Evolutionary conservation across 2,113 vertebrate genomes (phyloP), one percentile per base, ranked within the genome.

Genomic region (Climacteris rufus): DNA sequence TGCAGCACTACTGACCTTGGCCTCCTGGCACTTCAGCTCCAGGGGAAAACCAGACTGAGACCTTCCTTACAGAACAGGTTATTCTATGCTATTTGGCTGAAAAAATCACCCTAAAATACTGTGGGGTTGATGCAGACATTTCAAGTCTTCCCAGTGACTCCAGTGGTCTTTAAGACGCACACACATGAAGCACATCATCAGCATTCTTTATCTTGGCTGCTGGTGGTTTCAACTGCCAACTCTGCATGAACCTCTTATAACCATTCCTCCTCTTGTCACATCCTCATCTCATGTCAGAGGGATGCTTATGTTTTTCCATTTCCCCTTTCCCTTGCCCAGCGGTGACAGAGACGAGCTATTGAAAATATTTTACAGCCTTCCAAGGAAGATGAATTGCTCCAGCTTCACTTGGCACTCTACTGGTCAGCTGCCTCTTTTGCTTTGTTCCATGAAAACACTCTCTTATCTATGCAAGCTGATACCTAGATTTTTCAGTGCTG

Each of bases 401-500:
- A 80, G 15, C 83, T 80, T 65, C 28, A 28, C n/a, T 70, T 83
- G 76, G 85, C 66, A 65, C 37, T 45, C 42, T 31, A 35, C 37
- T 2, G 6, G 45, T 56, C 75, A 88, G 47, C 24, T 96, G 47
- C 22, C 30, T 87, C 18, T 66, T 59, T 44, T 87, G 70, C 68
- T 92, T 88, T 90, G 72, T 88, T 90, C 71, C 68, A 78, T 35
- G 69, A 89, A 92, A 91, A 84, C 0, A 3, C 13, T 33, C 53
- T 78, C 59, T 83, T 86, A 96, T 25, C 83, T 83, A 17, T 13
- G 75, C 56, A 93, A 95, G 72, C n/a, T 42, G 88, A 97, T 40
- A 90, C 18, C 63, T 78, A 33, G 28, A 80, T 75, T 93, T 95
- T 86, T 92, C 85, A 90, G 35, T 42, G 68, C 37, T 70, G 76